phyloP scores from a whole-genome alignment of 2,797 vertebrate genomes.

The Trematomus bernacchii region DNA sequence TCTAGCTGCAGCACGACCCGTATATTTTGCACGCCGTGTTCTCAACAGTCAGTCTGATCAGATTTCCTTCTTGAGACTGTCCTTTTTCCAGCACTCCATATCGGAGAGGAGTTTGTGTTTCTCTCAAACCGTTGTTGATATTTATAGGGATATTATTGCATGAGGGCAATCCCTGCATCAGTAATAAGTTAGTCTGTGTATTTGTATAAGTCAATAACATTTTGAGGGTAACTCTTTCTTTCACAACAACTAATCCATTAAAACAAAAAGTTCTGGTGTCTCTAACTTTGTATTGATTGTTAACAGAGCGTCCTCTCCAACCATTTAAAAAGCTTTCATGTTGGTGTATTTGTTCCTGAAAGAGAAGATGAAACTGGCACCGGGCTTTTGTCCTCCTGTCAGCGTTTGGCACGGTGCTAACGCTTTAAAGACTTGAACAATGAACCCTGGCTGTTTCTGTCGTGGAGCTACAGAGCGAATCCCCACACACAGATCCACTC shows the following conservation, averaged over 20 bases:
- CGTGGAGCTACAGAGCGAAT: constrained; percentile 23
- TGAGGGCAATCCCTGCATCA: too few relatives aligned
- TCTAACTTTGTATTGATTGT: constrained; percentile 21
- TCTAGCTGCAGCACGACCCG: too few relatives aligned
- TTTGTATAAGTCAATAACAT: neutral
- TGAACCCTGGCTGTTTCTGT: constrained; percentile 43
- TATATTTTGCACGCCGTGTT: too few relatives aligned
- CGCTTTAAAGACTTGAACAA: constrained; percentile 52
- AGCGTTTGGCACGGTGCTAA: constrained; percentile 36
- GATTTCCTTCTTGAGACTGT: too few relatives aligned
- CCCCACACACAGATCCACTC: constrained; percentile 29
- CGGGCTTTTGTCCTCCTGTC: constrained; percentile 45
- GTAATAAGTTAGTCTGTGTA: too few relatives aligned
- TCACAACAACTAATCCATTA: constrained; percentile 14
- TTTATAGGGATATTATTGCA: neutral
- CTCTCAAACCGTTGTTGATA: too few relatives aligned
- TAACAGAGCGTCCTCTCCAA: neutral
- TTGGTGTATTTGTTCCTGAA: constrained; percentile 20
- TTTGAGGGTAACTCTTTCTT: neutral
- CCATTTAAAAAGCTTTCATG: constrained; percentile 25
- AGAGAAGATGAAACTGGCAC: neutral
- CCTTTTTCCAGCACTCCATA: too few relatives aligned
- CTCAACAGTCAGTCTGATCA: too few relatives aligned
- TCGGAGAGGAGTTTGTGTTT: too few relatives aligned
- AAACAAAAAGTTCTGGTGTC: constrained; percentile 14